Evolutionary conservation across 1,140 invertebrate genomes (phyloP), one percentile per base, ranked within the genome.

Genomic region (Ips typographus): DNA sequence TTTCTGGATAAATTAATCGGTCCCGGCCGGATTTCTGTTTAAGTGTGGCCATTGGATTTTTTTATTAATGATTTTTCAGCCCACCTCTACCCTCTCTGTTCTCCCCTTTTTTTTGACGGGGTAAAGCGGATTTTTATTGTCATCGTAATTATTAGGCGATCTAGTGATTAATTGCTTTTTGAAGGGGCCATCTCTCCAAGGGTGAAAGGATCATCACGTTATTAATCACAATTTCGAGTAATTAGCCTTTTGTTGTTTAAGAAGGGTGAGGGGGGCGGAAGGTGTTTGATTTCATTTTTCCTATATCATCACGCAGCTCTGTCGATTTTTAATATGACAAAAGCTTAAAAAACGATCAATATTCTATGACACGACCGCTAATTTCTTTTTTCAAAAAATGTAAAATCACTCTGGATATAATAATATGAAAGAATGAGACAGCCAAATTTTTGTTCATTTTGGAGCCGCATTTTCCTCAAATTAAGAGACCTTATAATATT

Each of bases 1-100:
- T 58, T 61, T 62, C 51, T 62, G 59, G 58, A 61, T 68, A 60
- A 68, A 68, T 68, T 68, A 68, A 68, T 68, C 40, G 52, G 59
- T 58, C 55, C 6, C 37, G 41, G 53, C 64, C 37, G 47, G 40
- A 68, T 68, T 60, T 60, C 56, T 51, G 36, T 51, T 60, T 49
- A 60, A 60, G 57, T 60, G 56, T 52, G 58, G 41, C 39, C 57
- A 61, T 60, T 38, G 47, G 43, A 4, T 42, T 59, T 68, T 66
- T 59, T 55, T 68, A 68, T 49, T 59, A 52, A 68, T 60, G 65
- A 68, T 60, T 68, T 22, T 22, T 58, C 8, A 44, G 8, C 37
- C 42, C 22, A 22, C 22, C 22, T 22, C 22, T 22, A 22, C 22
- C 22, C 22, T 22, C 22, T 22, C 22, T 22, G 22, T 22, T 22